Evolutionary conservation across 2,888 invertebrate species (phyloP).

Genomic region (Caenorhabditis sp.): DNA sequence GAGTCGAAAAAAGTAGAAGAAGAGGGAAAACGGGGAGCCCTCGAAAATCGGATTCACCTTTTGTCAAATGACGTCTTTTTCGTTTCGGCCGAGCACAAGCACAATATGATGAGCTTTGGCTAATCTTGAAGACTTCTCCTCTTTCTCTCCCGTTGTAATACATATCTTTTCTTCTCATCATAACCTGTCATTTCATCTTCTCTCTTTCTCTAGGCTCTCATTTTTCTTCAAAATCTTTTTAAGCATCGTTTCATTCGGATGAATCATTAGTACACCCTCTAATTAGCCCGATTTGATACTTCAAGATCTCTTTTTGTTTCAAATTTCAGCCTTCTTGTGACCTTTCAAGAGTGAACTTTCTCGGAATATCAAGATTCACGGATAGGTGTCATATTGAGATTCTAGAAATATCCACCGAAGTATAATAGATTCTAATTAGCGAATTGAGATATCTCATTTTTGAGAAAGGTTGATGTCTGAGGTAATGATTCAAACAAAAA

Average conservation of each 20-base stretch:
- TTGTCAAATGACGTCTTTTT: constrained; percentile 55
- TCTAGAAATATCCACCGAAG: too few relatives aligned
- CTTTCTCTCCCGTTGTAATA: constrained; percentile 39
- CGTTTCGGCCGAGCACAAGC: constrained; percentile 41
- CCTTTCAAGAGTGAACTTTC: background rate
- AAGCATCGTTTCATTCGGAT: background rate
- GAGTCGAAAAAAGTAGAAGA: constrained; percentile 12
- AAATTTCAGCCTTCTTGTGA: background rate
- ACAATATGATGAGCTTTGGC: constrained; percentile 58
- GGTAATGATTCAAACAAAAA: too few relatives aligned
- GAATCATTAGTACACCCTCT: background rate
- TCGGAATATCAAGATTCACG: background rate
- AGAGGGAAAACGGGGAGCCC: background rate
- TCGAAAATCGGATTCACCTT: constrained; percentile 57
- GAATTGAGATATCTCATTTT: too few relatives aligned
- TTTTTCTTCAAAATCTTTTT: constrained; percentile 32
- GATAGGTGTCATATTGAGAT: too few relatives aligned
- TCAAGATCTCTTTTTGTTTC: constrained; percentile 13
- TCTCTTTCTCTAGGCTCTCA: constrained; percentile 17
- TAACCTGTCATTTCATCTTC: constrained; percentile 52
- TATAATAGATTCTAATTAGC: too few relatives aligned
- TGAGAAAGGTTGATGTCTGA: too few relatives aligned
- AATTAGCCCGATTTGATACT: constrained; percentile 3
- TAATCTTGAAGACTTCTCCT: constrained; percentile 51
- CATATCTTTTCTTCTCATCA: constrained; percentile 43